Evolutionary conservation across 2,888 invertebrate genomes (phyloP).

Genomic region (Willowsia nigromaculata): DNA sequence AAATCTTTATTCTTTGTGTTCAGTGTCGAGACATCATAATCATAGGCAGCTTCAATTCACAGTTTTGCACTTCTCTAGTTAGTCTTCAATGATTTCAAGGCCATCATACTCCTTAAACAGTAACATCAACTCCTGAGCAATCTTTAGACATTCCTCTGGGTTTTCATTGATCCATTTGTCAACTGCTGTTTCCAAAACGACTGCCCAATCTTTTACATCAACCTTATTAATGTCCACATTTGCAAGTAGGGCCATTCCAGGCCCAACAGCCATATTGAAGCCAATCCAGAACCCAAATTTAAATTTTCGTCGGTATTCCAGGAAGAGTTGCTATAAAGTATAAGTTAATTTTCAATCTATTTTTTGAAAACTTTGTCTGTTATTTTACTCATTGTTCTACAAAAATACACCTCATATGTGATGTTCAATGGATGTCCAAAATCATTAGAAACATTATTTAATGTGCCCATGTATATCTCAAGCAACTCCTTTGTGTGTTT

Average conservation of each 20-base stretch:
- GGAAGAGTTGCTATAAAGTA: conserved; percentile 49
- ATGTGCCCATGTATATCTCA: conserved; percentile 43
- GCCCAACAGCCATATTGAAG: not conserved
- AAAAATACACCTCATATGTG: conserved; percentile 12
- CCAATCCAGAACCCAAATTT: conserved; percentile 58
- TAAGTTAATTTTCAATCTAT: not conserved
- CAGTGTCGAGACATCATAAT: too few species aligned
- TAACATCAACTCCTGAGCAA: too few species aligned
- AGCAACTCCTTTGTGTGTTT: conserved; percentile 54
- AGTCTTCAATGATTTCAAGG: too few species aligned
- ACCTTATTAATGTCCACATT: conserved; percentile 1
- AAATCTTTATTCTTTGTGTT: too few species aligned
- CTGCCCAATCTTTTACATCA: not conserved
- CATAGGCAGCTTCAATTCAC: too few species aligned
- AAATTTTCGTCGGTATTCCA: conserved; percentile 53
- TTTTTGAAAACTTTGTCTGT: not conserved
- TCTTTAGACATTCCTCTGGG: too few species aligned
- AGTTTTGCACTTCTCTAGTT: too few species aligned
- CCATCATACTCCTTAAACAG: too few species aligned
- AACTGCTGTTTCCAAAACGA: not conserved
- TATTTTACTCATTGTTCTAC: not conserved
- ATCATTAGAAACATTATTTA: not conserved
- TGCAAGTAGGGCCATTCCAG: conserved; percentile 56
- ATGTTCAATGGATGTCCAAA: conserved; percentile 2
- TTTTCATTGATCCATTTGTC: conserved; percentile 62